Evolutionary conservation across 2,888 invertebrate genomes (phyloP).

Genomic region (Ochropleura plecta): DNA sequence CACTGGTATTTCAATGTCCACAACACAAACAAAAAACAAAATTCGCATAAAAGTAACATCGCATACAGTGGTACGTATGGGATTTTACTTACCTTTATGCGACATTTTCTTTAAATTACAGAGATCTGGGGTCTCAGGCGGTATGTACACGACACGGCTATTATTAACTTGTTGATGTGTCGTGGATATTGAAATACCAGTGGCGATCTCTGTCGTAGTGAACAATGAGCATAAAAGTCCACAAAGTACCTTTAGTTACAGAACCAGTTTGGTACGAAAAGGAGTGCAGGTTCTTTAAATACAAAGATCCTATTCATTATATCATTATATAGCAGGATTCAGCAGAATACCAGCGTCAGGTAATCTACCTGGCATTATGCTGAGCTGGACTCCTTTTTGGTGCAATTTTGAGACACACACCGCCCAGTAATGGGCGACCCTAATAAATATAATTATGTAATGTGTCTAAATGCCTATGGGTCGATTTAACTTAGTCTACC

Average conservation of each 20-base stretch:
- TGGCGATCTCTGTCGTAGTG: neutral
- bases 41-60: neutral
- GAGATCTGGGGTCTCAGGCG: neutral
- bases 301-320: neutral
- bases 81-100: neutral
- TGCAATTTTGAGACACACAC: too few relatives aligned
- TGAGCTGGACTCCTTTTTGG: too few relatives aligned
- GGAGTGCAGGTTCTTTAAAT: neutral
- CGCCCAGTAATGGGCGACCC: too few relatives aligned
- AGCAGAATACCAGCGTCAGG: too few relatives aligned
- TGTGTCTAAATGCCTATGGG: too few relatives aligned
- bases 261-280: neutral
- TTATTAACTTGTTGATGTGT: neutral
- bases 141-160: neutral
- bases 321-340: too few relatives aligned
- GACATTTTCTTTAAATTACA: neutral
- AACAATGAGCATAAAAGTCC: neutral
- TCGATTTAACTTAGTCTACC: too few relatives aligned
- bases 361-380: too few relatives aligned
- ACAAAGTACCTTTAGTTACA: neutral
- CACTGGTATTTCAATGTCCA: too few relatives aligned
- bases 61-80: neutral
- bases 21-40: neutral
- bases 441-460: too few relatives aligned
- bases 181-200: too few relatives aligned